Evolutionary conservation across 1,140 invertebrate genomes (phyloP).

Genomic region (Dendroctonus ponderosae): DNA sequence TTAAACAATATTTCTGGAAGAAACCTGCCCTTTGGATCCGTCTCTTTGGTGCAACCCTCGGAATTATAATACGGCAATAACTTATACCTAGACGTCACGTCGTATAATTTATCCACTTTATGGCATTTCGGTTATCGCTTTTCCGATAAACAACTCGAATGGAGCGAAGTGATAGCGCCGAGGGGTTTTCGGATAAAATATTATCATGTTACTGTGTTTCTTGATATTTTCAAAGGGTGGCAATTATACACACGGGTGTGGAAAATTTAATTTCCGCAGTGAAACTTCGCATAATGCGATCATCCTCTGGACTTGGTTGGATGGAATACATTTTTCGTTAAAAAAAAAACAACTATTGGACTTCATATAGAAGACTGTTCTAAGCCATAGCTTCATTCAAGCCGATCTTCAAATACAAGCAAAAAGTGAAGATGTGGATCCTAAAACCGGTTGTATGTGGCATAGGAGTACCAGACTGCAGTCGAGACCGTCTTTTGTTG

Average conservation of each 20-base stretch:
- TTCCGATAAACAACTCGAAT: conserved; percentile 21
- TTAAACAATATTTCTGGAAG: conserved; percentile 22
- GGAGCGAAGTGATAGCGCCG: conserved; percentile 10
- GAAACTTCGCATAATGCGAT: no score
- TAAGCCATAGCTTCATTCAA: no score
- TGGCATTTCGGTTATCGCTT: conserved; percentile 22
- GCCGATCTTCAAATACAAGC: no score
- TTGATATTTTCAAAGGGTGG: no score
- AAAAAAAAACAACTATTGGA: neutral
- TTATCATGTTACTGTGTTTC: conserved; percentile 5
- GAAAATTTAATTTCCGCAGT: no score
- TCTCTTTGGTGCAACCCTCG: conserved; percentile 3
- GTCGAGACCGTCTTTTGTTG: conserved; percentile 9
- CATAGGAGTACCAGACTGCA: conserved; percentile 7
- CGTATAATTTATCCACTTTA: conserved; percentile 24
- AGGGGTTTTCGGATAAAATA: conserved; percentile 10
- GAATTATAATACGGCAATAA: conserved; percentile 20
- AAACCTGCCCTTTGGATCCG: conserved; percentile 6
- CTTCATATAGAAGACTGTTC: no score
- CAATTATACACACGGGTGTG: no score
- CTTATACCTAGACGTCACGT: conserved; percentile 13
- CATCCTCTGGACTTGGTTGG: neutral
- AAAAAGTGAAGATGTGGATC: neutral
- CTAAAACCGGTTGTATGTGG: neutral
- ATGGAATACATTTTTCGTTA: neutral